A percentile compares a stretch with the other conserved stretches of the same genome.
phyloP scores from a whole-genome alignment of 2,888 invertebrate genomes.

The Apamea crenata region DNA sequence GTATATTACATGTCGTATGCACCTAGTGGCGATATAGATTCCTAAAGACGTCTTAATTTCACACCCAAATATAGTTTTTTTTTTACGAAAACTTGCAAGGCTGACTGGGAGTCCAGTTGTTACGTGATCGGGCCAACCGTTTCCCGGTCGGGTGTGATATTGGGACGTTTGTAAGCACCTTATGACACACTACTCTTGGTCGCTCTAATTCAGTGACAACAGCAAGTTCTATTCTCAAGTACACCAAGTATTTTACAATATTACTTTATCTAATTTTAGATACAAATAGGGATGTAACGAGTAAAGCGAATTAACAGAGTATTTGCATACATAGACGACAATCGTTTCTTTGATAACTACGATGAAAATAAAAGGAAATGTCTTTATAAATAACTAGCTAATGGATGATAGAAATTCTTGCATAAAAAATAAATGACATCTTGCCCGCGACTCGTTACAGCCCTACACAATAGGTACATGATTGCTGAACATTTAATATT shows the following conservation, averaged over 20 bases:
- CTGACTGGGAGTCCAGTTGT: not conserved
- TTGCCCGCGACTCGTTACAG: conserved; percentile 54
- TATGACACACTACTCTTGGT: conserved; percentile 65
- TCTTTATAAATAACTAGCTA: conserved; percentile 58
- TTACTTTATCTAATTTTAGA: conserved; percentile 68
- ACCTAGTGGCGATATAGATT: conserved; percentile 75
- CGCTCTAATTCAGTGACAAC: conserved; percentile 69
- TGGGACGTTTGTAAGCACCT: conserved; percentile 53
- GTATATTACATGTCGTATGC: conserved; percentile 73
- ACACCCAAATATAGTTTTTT: conserved; percentile 18
- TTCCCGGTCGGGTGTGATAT: conserved; percentile 27
- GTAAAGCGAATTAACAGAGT: conserved; percentile 22
- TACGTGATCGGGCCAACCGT: not conserved
- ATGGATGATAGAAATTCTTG: conserved; percentile 35
- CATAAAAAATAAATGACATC: conserved; percentile 18
- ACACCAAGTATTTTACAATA: conserved; percentile 73
- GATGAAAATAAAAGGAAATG: conserved; percentile 39
- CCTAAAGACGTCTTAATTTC: conserved; percentile 44
- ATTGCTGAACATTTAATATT: conserved; percentile 67
- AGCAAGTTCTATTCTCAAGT: conserved; percentile 64
- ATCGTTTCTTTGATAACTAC: conserved; percentile 28
- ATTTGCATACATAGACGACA: conserved; percentile 23
- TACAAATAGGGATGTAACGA: conserved; percentile 62
- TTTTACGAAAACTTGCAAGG: conserved; percentile 11
- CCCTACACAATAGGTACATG: conserved; percentile 60